phyloP scores from a whole-genome alignment of 2,797 vertebrate species.

The Lagocephalus sceleratus region DNA sequence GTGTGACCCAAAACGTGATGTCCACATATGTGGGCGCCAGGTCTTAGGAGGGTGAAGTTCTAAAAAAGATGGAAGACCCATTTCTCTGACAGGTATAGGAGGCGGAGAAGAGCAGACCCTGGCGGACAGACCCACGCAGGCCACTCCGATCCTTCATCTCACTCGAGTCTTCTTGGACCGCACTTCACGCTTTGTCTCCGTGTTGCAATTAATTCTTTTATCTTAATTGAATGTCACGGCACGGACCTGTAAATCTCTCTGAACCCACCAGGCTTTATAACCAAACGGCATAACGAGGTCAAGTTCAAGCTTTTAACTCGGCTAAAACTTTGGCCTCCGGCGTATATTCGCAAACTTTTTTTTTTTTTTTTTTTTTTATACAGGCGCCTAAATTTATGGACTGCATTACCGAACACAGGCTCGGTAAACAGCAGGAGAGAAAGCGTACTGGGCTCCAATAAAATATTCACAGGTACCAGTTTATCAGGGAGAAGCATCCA shows the following conservation, averaged over 20 bases:
- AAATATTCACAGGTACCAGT: constrained; percentile 4
- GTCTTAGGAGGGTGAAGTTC: too few relatives aligned
- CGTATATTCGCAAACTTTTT: not conserved
- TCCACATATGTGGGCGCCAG: too few relatives aligned
- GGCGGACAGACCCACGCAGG: too few relatives aligned
- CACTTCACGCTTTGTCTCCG: too few relatives aligned
- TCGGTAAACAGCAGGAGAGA: not conserved
- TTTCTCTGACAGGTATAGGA: too few relatives aligned
- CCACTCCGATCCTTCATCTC: too few relatives aligned
- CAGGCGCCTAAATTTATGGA: not conserved
- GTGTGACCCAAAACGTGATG: too few relatives aligned
- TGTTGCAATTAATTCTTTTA: not conserved
- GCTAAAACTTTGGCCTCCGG: not conserved
- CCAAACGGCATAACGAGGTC: not conserved
- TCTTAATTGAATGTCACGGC: not conserved
- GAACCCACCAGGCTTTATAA: not conserved
- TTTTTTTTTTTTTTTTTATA: too few relatives aligned
- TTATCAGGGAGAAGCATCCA: constrained; percentile 21
- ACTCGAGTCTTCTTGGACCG: too few relatives aligned
- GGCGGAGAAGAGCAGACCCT: too few relatives aligned
- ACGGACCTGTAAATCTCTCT: not conserved
- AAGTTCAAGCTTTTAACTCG: not conserved
- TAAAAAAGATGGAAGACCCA: too few relatives aligned
- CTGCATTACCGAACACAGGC: too few relatives aligned
- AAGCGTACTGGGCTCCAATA: not conserved